These are phyloP conservation scores for Drosophila sp. DNA, from an alignment of 1,140 invertebrate species.

Conservation along the genomic window DNA sequence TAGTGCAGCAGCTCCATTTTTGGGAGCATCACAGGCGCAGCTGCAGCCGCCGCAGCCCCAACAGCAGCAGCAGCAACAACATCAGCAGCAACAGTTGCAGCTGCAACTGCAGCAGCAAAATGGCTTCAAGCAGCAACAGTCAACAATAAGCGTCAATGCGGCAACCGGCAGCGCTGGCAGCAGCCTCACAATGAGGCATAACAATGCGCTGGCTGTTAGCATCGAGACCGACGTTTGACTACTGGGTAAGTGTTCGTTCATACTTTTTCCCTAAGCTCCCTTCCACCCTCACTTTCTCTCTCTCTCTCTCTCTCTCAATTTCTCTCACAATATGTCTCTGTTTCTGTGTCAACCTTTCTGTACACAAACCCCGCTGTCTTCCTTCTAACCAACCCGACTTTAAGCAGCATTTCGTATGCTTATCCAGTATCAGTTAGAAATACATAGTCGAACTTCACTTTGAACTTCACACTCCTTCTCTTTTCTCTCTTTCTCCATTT, in stretches of 20 bases:
- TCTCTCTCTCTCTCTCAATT: constrained; percentile 2
- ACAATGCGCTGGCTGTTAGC: constrained; percentile 90
- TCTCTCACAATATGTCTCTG: constrained; percentile 14
- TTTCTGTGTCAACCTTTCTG: constrained; percentile 8
- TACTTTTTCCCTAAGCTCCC: constrained; percentile 23
- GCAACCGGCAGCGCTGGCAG: constrained; percentile 88
- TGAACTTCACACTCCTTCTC: background rate
- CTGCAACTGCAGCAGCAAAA: constrained; percentile 46
- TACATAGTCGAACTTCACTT: background rate
- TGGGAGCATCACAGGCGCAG: constrained; percentile 76
- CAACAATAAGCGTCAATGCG: constrained; percentile 57
- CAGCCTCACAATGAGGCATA: constrained; percentile 93
- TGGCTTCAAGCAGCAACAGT: constrained; percentile 67
- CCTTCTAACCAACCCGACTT: constrained; percentile 6
- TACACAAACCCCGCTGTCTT: constrained; percentile 7
- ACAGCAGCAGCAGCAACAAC: constrained; percentile 55
- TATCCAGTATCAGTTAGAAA: constrained; percentile 2
- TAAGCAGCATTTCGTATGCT: background rate
- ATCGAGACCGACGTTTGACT: constrained; percentile 99
- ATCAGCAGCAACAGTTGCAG: constrained; percentile 56
- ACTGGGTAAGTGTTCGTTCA: constrained; percentile 88
- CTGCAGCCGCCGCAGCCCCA: constrained; percentile 46
- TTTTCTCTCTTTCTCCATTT: constrained; percentile 1
- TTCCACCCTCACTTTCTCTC: constrained; percentile 1
- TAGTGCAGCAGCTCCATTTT: constrained; percentile 82